Conservation (phyloP, 2,113 vertebrate species). For the Sturnus vulgaris region DNA sequence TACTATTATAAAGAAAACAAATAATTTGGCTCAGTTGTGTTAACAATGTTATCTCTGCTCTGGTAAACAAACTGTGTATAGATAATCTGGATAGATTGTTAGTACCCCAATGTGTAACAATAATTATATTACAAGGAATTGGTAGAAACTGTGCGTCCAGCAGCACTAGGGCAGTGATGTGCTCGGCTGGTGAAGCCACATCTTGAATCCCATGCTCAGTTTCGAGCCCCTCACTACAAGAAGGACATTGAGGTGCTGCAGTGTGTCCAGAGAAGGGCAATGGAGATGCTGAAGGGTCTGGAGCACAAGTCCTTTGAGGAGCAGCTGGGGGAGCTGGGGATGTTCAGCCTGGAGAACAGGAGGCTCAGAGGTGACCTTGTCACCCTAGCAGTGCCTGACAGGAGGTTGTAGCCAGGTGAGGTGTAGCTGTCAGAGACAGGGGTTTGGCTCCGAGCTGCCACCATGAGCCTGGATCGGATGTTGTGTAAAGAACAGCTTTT, state of each 20-base stretch:
- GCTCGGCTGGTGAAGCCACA: rapidly evolving
- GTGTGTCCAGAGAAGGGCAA: not conserved
- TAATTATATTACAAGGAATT: not conserved
- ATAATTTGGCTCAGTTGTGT: not conserved
- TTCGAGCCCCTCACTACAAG: not conserved
- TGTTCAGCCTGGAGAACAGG: not conserved
- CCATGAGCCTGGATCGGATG: too few relatives aligned
- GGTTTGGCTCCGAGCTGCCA: too few relatives aligned
- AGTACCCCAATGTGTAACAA: not conserved
- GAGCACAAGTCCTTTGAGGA: not conserved
- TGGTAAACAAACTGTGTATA: not conserved
- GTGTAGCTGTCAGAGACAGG: too few relatives aligned
- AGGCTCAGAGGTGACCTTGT: too few relatives aligned
- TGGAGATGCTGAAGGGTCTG: not conserved
- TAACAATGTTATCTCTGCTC: not conserved
- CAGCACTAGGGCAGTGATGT: not conserved
- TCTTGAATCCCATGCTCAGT: rapidly evolving
- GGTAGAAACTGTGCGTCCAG: not conserved
- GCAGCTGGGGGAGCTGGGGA: not conserved
- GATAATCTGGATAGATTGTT: not conserved
- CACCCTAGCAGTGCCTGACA: not conserved
- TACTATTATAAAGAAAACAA: not conserved
- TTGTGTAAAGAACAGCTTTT: too few relatives aligned
- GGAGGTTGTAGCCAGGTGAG: too few relatives aligned
- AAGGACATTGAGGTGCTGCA: not conserved